Conservation (phyloP, 2,888 invertebrate genomes). For the Drosophila birchii region DNA sequence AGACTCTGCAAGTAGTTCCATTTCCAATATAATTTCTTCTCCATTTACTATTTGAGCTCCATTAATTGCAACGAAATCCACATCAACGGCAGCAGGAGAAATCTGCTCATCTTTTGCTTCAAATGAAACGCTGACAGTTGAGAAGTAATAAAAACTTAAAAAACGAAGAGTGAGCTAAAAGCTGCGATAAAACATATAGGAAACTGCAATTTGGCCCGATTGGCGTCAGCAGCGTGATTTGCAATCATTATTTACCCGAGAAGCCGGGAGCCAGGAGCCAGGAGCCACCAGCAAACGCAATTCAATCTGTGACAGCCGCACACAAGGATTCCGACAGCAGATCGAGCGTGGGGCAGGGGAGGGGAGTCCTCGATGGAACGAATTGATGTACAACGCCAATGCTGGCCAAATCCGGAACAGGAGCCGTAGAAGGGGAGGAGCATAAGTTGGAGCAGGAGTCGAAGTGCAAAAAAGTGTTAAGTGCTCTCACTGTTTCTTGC, state of each 20-base stretch:
- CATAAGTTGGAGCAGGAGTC: conserved; percentile 15
- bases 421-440: conserved; percentile 4
- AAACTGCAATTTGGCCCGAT: conserved; percentile 52
- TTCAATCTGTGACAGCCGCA: conserved; percentile 62
- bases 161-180: conserved; percentile 4
- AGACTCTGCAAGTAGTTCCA: neutral
- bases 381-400: conserved; percentile 50
- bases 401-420: conserved; percentile 36
- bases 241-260: conserved; percentile 62
- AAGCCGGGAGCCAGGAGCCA: conserved; percentile 2
- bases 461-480: conserved; percentile 72
- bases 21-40: neutral
- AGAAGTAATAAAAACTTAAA: conserved; percentile 1
- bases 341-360: neutral
- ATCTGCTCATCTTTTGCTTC: neutral
- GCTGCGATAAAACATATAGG: conserved; percentile 35
- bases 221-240: conserved; percentile 54
- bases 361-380: conserved; percentile 25
- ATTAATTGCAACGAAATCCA: conserved; percentile 2
- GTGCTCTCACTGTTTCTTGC: conserved; percentile 73
- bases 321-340: conserved; percentile 54
- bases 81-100: neutral
- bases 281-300: conserved; percentile 47
- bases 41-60: neutral
- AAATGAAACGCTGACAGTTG: conserved; percentile 6